Conservation (phyloP, 2,888 invertebrate genomes). For the Anorthoa munda region DNA sequence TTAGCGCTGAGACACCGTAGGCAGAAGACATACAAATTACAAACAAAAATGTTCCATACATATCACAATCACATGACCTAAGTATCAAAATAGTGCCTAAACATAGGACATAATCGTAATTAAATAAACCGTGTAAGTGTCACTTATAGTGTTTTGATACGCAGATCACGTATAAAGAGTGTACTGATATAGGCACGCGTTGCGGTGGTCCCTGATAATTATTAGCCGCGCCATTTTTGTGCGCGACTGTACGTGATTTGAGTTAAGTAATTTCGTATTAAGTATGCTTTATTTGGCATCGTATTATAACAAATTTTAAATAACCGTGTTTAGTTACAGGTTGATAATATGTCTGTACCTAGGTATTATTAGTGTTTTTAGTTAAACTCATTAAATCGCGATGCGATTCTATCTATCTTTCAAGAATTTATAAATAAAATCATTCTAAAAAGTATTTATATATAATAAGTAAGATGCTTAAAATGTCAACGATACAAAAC, state of each 20-base stretch:
- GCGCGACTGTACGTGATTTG: slow-evolving; percentile 55
- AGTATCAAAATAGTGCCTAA: slow-evolving; percentile 5
- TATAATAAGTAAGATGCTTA: not conserved
- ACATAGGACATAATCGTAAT: slow-evolving; percentile 40
- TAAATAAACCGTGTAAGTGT: slow-evolving; percentile 40
- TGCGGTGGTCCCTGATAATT: slow-evolving; percentile 65
- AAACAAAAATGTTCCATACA: not conserved
- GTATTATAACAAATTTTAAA: not conserved
- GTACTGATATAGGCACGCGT: slow-evolving; percentile 51
- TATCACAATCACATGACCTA: not conserved
- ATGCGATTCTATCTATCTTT: not conserved
- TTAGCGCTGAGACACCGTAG: no score
- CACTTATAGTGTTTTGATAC: slow-evolving; percentile 35
- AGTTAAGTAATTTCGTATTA: slow-evolving; percentile 44
- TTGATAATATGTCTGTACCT: not conserved
- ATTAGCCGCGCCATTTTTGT: slow-evolving; percentile 65
- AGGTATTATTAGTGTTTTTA: not conserved
- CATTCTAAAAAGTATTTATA: not conserved
- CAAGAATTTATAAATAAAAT: not conserved
- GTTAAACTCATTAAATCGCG: not conserved
- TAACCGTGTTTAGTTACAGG: slow-evolving; percentile 7
- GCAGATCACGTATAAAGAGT: slow-evolving; percentile 59
- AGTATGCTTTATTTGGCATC: not conserved
- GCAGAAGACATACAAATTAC: not conserved
- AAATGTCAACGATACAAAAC: not conserved